Evolutionary conservation across 64 coral and sea anemone species (phyloP).

Genomic region (Pocillopora damicornis): DNA sequence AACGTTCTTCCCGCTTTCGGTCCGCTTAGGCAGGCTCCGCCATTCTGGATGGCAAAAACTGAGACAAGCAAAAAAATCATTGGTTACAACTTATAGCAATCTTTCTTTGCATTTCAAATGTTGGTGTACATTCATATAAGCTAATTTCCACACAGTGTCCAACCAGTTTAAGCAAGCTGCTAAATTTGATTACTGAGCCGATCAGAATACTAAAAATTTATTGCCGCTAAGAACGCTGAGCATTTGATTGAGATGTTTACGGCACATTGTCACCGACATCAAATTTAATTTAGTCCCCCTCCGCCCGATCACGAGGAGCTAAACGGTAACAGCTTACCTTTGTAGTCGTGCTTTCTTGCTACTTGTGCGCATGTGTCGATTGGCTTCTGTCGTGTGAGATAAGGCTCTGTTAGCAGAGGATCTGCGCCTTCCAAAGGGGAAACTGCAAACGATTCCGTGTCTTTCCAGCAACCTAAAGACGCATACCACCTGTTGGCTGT

Average conservation of each 20-base stretch:
- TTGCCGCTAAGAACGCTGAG: too few relatives aligned
- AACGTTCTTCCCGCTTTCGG: conserved; percentile 60
- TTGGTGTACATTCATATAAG: too few relatives aligned
- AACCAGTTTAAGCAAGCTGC: too few relatives aligned
- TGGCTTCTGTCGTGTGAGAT: conserved; percentile 52
- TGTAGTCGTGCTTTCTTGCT: conserved; percentile 72
- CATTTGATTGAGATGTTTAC: too few relatives aligned
- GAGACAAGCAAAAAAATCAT: neutral
- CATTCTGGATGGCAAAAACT: conserved; percentile 75
- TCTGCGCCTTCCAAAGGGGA: conserved; percentile 67
- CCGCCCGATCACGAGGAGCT: too few relatives aligned
- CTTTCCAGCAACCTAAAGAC: conserved; percentile 85
- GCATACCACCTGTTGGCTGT: conserved; percentile 61
- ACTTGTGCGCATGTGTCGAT: conserved; percentile 85
- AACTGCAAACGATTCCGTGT: conserved; percentile 53
- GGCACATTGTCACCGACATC: too few relatives aligned
- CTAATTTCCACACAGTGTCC: too few relatives aligned
- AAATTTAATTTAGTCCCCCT: too few relatives aligned
- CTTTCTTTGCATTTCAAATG: too few relatives aligned
- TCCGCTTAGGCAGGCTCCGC: conserved; percentile 71
- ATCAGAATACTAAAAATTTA: too few relatives aligned
- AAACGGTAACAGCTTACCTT: conserved; percentile 44
- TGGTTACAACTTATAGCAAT: too few relatives aligned
- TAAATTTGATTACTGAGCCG: too few relatives aligned
- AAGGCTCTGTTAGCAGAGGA: conserved; percentile 34